These are phyloP conservation scores for Zoanthus sansibaricus DNA, from an alignment of 92 coral and sea anemone species.

Conservation along the genomic window DNA sequence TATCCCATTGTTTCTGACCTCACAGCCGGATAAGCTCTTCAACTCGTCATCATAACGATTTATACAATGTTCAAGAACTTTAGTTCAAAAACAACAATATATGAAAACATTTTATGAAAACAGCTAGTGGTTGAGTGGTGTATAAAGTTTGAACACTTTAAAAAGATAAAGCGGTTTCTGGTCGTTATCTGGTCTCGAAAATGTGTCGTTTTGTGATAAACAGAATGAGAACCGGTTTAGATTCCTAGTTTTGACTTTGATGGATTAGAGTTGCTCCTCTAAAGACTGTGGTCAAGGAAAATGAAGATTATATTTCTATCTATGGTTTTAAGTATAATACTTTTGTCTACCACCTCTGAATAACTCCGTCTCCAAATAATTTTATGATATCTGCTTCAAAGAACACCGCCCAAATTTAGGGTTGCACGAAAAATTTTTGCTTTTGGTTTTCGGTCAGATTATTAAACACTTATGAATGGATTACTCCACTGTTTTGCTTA, in stretches of 20 bases:
- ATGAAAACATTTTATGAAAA: background rate
- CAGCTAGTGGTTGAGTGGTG: conserved; percentile 8
- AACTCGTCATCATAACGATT: background rate
- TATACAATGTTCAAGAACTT: background rate
- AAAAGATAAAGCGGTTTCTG: conserved; percentile 32
- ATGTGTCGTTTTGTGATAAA: conserved; percentile 51
- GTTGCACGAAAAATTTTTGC: conserved; percentile 33
- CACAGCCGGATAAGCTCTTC: background rate
- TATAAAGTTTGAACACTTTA: background rate
- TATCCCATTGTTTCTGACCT: conserved; percentile 45
- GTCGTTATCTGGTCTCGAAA: conserved; percentile 42
- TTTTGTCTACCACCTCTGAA: conserved; percentile 47
- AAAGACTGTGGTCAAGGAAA: conserved; percentile 48
- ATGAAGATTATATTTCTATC: conserved; percentile 40
- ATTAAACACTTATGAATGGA: background rate
- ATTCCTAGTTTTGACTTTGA: conserved; percentile 53
- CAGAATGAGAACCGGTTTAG: conserved; percentile 46
- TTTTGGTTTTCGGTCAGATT: conserved; percentile 12
- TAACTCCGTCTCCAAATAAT: conserved; percentile 37
- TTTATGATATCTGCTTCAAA: conserved; percentile 45
- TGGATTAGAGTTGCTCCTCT: conserved; percentile 44
- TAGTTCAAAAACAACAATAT: background rate
- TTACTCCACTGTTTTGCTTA: background rate
- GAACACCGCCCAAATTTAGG: conserved; percentile 32
- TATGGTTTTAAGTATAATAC: conserved; percentile 33